Percentiles rank a stretch among this genome's conserved stretches.
These are phyloP conservation scores for Aproaerema taeniolella DNA, from an alignment of 2,888 invertebrate species.

Conservation along the genomic window DNA sequence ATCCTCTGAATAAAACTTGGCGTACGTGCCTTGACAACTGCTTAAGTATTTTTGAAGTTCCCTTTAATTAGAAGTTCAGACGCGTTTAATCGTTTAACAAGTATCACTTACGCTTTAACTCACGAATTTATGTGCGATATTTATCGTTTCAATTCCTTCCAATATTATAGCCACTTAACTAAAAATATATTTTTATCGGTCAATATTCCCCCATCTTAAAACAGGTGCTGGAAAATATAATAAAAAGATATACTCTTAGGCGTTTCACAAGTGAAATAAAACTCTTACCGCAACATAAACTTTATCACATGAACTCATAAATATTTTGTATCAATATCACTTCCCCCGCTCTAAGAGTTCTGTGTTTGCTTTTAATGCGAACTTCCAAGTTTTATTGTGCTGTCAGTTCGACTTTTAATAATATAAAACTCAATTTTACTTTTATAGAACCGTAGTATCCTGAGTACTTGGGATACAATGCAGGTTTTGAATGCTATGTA, in stretches of 20 bases:
- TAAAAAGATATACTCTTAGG: conserved; percentile 24
- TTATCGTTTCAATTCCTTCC: conserved; percentile 8
- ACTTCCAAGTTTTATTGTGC: conserved; percentile 34
- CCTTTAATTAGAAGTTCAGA: conserved; percentile 55
- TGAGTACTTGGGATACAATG: too few species aligned
- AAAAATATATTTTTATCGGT: conserved; percentile 15
- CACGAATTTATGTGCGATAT: conserved; percentile 15
- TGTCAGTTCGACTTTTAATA: conserved; percentile 16
- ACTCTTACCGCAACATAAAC: conserved; percentile 67
- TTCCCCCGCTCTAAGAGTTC: conserved; percentile 35
- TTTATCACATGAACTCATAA: conserved; percentile 66
- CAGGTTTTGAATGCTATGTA: too few species aligned
- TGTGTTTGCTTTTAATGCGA: conserved; percentile 33
- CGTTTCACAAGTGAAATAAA: conserved; percentile 58
- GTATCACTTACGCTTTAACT: conserved; percentile 21
- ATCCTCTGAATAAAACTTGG: conserved; percentile 63
- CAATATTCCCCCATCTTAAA: conserved; percentile 13
- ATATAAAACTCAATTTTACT: conserved; percentile 10
- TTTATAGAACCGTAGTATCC: too few species aligned
- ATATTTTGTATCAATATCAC: conserved; percentile 62
- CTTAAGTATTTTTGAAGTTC: conserved; percentile 56
- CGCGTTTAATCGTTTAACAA: conserved; percentile 41
- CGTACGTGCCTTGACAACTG: conserved; percentile 58
- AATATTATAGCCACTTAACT: conserved; percentile 5
- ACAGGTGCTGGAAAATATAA: conserved; percentile 15